Evolutionary conservation across 1,140 invertebrate genomes (phyloP).

Genomic region (Parapsyche elsis): DNA sequence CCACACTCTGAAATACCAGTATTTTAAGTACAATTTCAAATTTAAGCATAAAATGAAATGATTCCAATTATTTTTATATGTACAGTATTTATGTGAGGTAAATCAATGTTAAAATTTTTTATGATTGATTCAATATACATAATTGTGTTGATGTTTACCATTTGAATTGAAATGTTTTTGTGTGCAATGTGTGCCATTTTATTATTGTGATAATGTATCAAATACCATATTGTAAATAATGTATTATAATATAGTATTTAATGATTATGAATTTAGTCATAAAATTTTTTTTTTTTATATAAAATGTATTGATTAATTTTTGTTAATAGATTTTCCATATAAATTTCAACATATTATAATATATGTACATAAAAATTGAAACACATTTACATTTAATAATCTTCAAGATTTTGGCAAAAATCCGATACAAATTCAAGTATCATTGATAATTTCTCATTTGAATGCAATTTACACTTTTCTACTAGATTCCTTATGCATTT

Average conservation of each 20-base stretch:
- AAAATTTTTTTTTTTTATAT: no score
- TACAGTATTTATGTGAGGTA: not conserved
- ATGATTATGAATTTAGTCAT: no score
- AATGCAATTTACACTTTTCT: slow-evolving; percentile 56
- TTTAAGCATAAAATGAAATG: not conserved
- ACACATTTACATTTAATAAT: not conserved
- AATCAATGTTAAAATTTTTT: not conserved
- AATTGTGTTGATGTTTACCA: no score
- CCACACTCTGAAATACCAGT: slow-evolving; percentile 79
- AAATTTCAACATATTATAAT: not conserved
- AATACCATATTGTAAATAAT: no score
- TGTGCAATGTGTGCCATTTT: no score
- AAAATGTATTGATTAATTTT: no score
- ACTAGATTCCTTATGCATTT: slow-evolving; percentile 63
- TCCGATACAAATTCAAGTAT: slow-evolving; percentile 63
- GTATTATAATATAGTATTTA: no score
- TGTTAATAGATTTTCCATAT: not conserved
- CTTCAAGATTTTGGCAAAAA: slow-evolving; percentile 62
- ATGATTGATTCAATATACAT: not conserved
- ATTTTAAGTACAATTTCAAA: slow-evolving; percentile 68
- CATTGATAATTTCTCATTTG: slow-evolving; percentile 62
- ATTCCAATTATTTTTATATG: not conserved
- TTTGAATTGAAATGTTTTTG: no score
- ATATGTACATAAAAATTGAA: not conserved
- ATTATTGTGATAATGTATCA: no score